phyloP scores from a whole-genome alignment of 2,888 invertebrate genomes.

The Polietes domitor region DNA sequence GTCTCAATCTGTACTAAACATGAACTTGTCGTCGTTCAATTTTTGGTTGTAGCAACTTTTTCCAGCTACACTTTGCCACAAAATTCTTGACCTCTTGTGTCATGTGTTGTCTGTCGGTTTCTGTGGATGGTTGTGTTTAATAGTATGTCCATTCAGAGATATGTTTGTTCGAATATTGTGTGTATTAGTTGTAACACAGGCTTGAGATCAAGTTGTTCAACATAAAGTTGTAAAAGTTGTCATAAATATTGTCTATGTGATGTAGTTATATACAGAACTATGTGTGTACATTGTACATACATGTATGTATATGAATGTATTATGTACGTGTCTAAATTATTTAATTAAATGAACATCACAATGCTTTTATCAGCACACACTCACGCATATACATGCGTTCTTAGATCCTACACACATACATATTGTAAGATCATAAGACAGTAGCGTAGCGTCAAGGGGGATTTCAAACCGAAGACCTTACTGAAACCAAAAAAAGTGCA shows the following conservation, averaged over 20 bases:
- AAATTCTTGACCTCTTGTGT: constrained; percentile 55
- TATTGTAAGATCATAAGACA: constrained; percentile 13
- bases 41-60: constrained; percentile 28
- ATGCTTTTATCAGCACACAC: constrained; percentile 39
- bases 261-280: neutral
- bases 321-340: constrained; percentile 55
- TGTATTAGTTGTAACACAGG: no score
- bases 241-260: constrained; percentile 31
- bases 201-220: neutral
- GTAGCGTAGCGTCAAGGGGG: neutral
- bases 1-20: constrained; percentile 7
- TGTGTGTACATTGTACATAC: neutral
- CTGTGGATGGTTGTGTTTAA: neutral
- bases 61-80: constrained; percentile 7
- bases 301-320: no score
- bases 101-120: constrained; percentile 8
- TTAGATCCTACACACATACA: constrained; percentile 11
- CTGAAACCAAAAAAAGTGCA: no score
- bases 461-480: no score
- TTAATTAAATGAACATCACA: constrained; percentile 64
- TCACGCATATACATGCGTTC: neutral
- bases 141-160: neutral
- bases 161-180: no score
- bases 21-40: neutral
- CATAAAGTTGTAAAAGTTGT: constrained; percentile 39